These are phyloP conservation scores for Nymphalis polychloros DNA, from an alignment of 2,888 invertebrate genomes.

Conservation along the genomic window DNA sequence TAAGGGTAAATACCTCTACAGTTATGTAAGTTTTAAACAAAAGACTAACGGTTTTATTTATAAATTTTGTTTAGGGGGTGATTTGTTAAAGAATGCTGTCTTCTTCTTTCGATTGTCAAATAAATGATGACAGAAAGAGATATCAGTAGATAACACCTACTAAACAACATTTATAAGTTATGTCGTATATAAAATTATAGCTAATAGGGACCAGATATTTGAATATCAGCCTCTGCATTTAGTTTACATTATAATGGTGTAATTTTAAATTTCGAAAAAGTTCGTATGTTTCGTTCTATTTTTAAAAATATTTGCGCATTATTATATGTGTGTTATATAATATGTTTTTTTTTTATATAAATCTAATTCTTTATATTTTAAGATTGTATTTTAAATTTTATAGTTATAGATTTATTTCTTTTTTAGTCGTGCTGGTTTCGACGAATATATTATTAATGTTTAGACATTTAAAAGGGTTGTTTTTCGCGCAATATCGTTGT, in stretches of 20 bases:
- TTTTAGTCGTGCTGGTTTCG: slow-evolving; percentile 52
- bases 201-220: neutral
- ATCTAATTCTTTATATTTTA: slow-evolving; percentile 2
- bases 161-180: no score
- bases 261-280: neutral
- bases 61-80: no score
- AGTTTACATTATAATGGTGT: slow-evolving; percentile 17
- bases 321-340: neutral
- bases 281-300: no score
- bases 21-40: neutral
- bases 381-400: slow-evolving; percentile 25
- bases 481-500: neutral
- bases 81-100: no score
- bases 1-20: no score
- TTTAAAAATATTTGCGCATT: neutral
- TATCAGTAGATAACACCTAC: no score
- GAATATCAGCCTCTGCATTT: neutral
- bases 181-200: neutral
- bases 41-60: no score
- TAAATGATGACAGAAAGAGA: no score
- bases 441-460: slow-evolving; percentile 32
- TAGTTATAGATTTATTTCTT: slow-evolving; percentile 2
- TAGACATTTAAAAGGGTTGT: neutral
- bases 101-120: no score
- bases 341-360: neutral